Evolutionary conservation across 2,888 invertebrate species (phyloP).

Genomic region (Eupithecia tripunctaria): DNA sequence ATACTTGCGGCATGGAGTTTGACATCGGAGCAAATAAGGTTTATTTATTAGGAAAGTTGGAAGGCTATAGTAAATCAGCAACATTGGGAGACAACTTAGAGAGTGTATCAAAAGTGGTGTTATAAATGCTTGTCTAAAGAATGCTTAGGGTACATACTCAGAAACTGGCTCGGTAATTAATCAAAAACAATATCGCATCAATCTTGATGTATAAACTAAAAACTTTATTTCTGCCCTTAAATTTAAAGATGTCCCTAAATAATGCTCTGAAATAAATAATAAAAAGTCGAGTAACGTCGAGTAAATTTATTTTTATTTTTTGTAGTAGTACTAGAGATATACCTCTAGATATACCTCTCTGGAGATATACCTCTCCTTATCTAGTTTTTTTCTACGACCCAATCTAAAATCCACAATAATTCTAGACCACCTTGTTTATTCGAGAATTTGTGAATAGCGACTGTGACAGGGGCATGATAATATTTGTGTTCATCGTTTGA

Average conservation of each 20-base stretch:
- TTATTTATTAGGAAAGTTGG: slow-evolving; percentile 82
- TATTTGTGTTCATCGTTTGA: slow-evolving; percentile 55
- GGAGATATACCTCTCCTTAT: background rate
- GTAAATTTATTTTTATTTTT: too few relatives aligned
- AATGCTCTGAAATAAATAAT: background rate
- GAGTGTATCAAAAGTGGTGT: slow-evolving; percentile 32
- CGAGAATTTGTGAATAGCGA: slow-evolving; percentile 47
- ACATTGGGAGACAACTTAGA: slow-evolving; percentile 62
- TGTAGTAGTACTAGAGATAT: too few relatives aligned
- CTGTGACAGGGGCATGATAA: slow-evolving; percentile 54
- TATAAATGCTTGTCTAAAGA: background rate
- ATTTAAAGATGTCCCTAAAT: too few relatives aligned
- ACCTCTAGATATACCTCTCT: too few relatives aligned
- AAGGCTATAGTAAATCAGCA: slow-evolving; percentile 77
- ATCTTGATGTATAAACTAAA: background rate
- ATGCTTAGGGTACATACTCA: background rate
- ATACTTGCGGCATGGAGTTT: slow-evolving; percentile 75
- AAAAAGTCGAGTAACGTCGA: too few relatives aligned
- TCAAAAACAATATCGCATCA: background rate
- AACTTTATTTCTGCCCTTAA: background rate
- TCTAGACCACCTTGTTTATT: slow-evolving; percentile 9
- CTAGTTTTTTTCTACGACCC: background rate
- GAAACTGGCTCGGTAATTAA: background rate
- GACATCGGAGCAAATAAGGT: slow-evolving; percentile 78
- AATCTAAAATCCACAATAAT: background rate